Evolutionary conservation across 1,140 invertebrate species (phyloP).

Genomic region (Panagrolaimus sp.): DNA sequence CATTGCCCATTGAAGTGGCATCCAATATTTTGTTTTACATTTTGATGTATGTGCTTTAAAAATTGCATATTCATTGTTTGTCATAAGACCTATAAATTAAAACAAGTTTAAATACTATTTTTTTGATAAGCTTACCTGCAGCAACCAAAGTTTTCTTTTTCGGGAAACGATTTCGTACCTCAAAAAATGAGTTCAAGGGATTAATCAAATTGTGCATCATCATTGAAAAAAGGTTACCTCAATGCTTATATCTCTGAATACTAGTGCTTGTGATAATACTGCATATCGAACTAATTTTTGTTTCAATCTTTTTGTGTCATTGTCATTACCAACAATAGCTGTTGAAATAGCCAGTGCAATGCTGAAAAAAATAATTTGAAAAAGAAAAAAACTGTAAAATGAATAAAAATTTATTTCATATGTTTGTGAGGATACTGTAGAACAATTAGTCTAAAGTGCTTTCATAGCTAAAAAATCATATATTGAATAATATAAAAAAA

Average conservation of each 20-base stretch:
- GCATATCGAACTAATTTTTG: constrained; percentile 8
- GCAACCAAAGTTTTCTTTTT: background rate
- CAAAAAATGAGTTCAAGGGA: too few species aligned
- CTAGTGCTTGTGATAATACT: background rate
- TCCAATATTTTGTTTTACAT: constrained; percentile 9
- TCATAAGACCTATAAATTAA: background rate
- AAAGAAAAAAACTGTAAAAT: too few species aligned
- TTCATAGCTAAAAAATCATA: too few species aligned
- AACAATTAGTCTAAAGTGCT: too few species aligned
- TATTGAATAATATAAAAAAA: background rate
- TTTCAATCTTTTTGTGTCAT: background rate
- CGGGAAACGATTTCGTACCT: background rate
- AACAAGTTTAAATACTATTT: background rate
- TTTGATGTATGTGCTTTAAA: background rate
- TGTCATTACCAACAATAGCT: background rate
- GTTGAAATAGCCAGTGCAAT: background rate
- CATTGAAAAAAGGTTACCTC: too few species aligned
- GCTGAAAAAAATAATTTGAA: constrained; percentile 4
- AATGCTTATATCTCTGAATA: constrained; percentile 9
- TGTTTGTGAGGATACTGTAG: too few species aligned
- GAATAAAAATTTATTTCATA: too few species aligned
- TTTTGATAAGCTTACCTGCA: background rate
- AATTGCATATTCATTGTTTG: background rate
- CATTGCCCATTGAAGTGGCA: constrained; percentile 13
- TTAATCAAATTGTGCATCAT: too few species aligned